Evolutionary conservation across 2,888 invertebrate species (phyloP), one percentile per base, ranked within the genome.

Genomic region (Gymnosoma rotundatum): DNA sequence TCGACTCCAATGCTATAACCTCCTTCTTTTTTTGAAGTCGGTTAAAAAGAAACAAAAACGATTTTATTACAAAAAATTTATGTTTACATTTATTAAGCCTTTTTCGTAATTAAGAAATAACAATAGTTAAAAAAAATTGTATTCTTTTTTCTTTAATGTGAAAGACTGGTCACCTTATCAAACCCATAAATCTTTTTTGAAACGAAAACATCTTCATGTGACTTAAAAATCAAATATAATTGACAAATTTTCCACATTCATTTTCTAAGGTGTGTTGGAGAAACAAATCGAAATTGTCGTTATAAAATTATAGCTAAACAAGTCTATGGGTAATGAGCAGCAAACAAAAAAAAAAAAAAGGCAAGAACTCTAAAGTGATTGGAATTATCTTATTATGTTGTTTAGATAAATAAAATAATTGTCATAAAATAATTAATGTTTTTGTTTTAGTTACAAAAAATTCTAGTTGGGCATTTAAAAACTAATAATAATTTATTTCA

Each of bases 381-480:
- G 48, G 56, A 78, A 81, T 84, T 84, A 81, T 81, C 74, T 78
- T 78, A 81, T 81, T 84, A 74, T 74, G 69, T 84, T 70, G 84
- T 84, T 84, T 56, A 81, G 84, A 74, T 81, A 84, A 84, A 84
- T 74, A 70, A 81, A 64, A 81, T 84, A 81, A 81, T 81, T 80
- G 74, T 38, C n/a, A 70, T 81, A 70, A 78, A 73, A 78, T 50
- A 69, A 74, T 64, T 66, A 78, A 60, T 60, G 38, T n/a, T 70
- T 70, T 32, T 32, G 25, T 32, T 32, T 63, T 20, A 2, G 12
- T 38, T 61, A 16, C 52, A 67, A 73, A 61, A 56, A 42, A 42
- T 12, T 10, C 32, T 66, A 9, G 42, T 56, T 81, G 58, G 42
- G 18, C 12, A 14, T 14, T 67, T 66, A 48, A n/a, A 14, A 38